Conservation (phyloP, 2,797 vertebrate species). For the Fistularia commersonii region DNA sequence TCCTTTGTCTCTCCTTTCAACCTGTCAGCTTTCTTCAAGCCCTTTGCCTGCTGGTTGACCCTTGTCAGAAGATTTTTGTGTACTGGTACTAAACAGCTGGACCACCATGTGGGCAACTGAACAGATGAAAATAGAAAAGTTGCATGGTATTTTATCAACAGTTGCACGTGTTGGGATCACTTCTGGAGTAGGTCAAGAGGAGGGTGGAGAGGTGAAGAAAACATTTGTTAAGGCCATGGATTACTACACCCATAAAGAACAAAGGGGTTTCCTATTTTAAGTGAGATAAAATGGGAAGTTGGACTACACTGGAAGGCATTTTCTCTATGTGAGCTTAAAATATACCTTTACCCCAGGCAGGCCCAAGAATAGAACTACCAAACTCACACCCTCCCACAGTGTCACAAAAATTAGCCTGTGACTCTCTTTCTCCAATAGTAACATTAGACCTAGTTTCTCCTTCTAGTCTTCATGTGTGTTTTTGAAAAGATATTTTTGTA, state of each 20-base stretch:
- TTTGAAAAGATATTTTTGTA: not conserved
- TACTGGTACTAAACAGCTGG: too few relatives aligned
- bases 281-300: conserved; percentile 39
- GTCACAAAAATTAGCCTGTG: conserved; percentile 29
- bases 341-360: conserved; percentile 38
- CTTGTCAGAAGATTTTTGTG: too few relatives aligned
- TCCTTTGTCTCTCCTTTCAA: too few relatives aligned
- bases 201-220: conserved; percentile 1
- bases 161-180: conserved; percentile 1
- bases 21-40: too few relatives aligned
- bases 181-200: not conserved
- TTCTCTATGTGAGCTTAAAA: conserved; percentile 42
- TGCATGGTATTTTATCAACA: not conserved
- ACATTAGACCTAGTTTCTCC: conserved; percentile 19
- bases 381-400: conserved; percentile 52
- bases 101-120: not conserved
- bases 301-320: conserved; percentile 33
- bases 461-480: conserved; percentile 6
- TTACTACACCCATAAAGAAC: conserved; percentile 7
- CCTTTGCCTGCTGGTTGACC: too few relatives aligned
- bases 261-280: conserved; percentile 38
- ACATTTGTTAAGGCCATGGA: conserved; percentile 2
- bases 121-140: not conserved
- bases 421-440: conserved; percentile 15
- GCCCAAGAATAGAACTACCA: conserved; percentile 49